Percentiles rank a stretch among this genome's conserved stretches.
These are phyloP conservation scores for Lepus oiostolus DNA, from an alignment of 2,797 vertebrate species.

Conservation along the genomic window DNA sequence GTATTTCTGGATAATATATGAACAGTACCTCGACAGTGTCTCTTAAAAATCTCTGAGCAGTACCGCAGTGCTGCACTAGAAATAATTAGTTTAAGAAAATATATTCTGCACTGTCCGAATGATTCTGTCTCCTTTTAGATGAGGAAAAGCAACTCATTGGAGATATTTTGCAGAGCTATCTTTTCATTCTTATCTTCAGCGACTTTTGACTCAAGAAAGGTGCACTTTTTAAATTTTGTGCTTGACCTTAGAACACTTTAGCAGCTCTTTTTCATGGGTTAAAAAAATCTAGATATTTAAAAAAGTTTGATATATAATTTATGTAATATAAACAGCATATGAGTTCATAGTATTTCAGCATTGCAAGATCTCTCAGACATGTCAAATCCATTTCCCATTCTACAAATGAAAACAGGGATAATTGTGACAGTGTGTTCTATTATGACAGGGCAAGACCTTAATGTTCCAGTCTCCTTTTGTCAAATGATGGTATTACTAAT, in stretches of 20 bases:
- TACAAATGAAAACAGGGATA: conserved; percentile 16
- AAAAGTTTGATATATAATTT: conserved; percentile 29
- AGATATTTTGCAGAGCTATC: conserved; percentile 49
- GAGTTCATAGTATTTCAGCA: conserved; percentile 31
- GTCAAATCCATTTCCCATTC: conserved; percentile 21
- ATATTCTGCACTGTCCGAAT: neutral
- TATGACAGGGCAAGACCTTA: neutral
- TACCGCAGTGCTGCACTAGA: conserved; percentile 43
- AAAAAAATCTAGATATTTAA: conserved; percentile 56
- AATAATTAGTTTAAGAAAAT: conserved; percentile 52
- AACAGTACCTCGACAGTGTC: conserved; percentile 49
- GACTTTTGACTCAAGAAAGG: conserved; percentile 60
- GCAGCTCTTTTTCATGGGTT: conserved; percentile 56
- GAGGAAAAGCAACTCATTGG: conserved; percentile 44
- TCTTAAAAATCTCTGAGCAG: conserved; percentile 34
- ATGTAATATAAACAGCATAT: conserved; percentile 43
- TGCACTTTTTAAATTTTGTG: neutral
- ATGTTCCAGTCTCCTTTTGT: neutral
- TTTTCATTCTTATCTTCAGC: conserved; percentile 65
- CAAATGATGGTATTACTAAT: neutral
- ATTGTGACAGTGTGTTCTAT: neutral
- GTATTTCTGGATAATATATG: conserved; percentile 46
- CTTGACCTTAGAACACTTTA: conserved; percentile 73
- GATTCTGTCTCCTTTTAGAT: neutral
- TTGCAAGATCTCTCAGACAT: conserved; percentile 1